Conservation (phyloP, 2,797 vertebrate species). For the Mallotus villosus region DNA sequence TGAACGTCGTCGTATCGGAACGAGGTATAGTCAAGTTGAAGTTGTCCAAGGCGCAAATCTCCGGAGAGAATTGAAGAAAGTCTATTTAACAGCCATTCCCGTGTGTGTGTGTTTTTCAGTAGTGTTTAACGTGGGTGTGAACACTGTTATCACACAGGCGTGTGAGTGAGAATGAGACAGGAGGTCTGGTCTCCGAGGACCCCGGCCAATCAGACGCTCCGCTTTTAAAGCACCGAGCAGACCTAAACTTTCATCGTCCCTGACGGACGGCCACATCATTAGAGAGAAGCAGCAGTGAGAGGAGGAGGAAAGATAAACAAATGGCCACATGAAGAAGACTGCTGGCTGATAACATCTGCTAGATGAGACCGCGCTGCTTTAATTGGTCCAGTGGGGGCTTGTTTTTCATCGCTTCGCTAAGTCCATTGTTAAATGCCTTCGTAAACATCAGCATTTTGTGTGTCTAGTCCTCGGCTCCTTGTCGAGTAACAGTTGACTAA, state of each 20-base stretch:
- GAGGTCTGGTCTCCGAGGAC: conserved; percentile 55
- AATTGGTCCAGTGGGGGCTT: conserved; percentile 61
- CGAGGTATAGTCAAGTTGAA: conserved; percentile 28
- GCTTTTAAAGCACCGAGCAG: conserved; percentile 55
- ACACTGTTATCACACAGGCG: conserved; percentile 57
- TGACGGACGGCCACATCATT: conserved; percentile 51
- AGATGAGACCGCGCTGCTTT: conserved; percentile 41
- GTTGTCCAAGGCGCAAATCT: conserved; percentile 35
- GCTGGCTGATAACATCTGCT: conserved; percentile 27
- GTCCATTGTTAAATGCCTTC: conserved; percentile 34
- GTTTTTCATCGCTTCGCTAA: conserved; percentile 30
- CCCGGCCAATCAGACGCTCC: conserved; percentile 31
- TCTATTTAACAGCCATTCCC: conserved; percentile 60
- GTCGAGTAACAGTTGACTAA: too few species aligned
- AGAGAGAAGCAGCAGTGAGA: conserved; percentile 33
- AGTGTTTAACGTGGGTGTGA: conserved; percentile 63
- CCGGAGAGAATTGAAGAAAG: conserved; percentile 57
- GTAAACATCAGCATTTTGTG: neutral
- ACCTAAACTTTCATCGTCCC: conserved; percentile 61
- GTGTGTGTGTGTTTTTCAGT: conserved; percentile 31
- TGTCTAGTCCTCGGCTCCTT: too few species aligned
- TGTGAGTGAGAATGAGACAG: conserved; percentile 14
- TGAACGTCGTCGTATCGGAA: conserved; percentile 12
- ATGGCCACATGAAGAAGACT: conserved; percentile 58
- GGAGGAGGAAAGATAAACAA: conserved; percentile 51